Evolutionary conservation across 2,888 invertebrate genomes (phyloP).

Genomic region (Peribatodes rhomboidaria): DNA sequence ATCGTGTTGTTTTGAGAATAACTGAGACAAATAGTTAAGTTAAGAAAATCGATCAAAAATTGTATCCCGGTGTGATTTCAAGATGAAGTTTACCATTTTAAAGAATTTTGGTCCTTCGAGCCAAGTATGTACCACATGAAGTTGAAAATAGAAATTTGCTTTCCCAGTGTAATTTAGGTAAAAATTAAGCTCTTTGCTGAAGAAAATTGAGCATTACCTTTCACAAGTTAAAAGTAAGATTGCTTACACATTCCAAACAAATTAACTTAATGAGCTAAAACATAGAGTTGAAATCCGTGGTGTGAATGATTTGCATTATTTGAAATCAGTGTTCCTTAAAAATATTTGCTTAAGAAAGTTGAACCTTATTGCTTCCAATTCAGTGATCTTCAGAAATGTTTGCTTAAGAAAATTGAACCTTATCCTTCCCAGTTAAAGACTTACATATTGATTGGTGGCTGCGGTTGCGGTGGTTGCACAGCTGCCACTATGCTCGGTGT

Average conservation of each 20-base stretch:
- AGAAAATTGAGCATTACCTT: no score
- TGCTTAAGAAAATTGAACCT: conserved; percentile 7
- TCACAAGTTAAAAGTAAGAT: not conserved
- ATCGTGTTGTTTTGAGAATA: not conserved
- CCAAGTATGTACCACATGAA: not conserved
- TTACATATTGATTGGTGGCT: conserved; percentile 68
- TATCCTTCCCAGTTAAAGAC: conserved; percentile 39
- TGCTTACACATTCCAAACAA: not conserved
- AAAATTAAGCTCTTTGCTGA: no score
- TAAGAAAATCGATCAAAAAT: no score
- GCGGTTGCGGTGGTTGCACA: conserved; percentile 72
- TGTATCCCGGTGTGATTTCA: not conserved
- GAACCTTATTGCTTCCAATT: no score
- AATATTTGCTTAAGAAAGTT: not conserved
- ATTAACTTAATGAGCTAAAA: not conserved
- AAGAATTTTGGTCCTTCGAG: conserved; percentile 1
- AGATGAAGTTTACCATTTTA: not conserved
- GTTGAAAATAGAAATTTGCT: not conserved
- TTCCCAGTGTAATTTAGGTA: no score
- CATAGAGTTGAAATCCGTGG: not conserved
- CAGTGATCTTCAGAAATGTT: not conserved
- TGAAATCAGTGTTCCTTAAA: not conserved
- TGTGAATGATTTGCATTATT: no score
- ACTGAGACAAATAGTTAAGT: not conserved
- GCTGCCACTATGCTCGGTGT: conserved; percentile 95